phyloP scores from a whole-genome alignment of 2,113 vertebrate genomes.

The Antigone vipio region DNA sequence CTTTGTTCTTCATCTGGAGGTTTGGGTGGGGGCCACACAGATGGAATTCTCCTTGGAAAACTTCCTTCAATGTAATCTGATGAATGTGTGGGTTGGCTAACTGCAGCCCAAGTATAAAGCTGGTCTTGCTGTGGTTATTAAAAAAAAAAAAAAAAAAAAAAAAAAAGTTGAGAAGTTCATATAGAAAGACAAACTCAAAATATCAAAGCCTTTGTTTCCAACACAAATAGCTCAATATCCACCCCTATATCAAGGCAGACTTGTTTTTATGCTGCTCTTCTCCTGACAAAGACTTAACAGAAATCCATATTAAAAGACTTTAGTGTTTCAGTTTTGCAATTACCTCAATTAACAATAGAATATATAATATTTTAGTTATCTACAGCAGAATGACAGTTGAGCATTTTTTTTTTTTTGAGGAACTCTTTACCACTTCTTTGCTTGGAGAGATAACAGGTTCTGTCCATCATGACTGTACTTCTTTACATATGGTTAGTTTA shows the following conservation, averaged over 20 bases:
- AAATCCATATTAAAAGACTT: neutral
- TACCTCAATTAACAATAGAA: neutral
- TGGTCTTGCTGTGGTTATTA: conserved; percentile 84
- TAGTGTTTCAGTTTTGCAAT: neutral
- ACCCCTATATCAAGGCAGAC: neutral
- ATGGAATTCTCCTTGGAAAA: conserved; percentile 78
- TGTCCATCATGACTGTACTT: neutral
- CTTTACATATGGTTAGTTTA: rapidly evolving
- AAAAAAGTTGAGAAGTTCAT: neutral
- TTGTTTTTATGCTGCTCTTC: neutral
- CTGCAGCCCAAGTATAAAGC: conserved; percentile 93
- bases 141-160: neutral
- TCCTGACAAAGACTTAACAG: neutral
- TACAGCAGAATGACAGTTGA: neutral
- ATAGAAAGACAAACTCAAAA: neutral
- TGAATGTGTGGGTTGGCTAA: conserved; percentile 89
- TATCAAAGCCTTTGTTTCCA: neutral
- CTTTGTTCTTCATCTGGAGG: conserved; percentile 68
- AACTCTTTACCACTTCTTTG: neutral
- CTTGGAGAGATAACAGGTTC: neutral
- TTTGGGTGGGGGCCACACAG: conserved; percentile 70
- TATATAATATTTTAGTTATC: neutral
- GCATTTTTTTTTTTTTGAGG: neutral
- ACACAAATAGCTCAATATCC: neutral
- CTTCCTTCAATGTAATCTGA: conserved; percentile 83